Conservation (phyloP, 2,797 vertebrate species). For the Aratinga solstitialis region DNA sequence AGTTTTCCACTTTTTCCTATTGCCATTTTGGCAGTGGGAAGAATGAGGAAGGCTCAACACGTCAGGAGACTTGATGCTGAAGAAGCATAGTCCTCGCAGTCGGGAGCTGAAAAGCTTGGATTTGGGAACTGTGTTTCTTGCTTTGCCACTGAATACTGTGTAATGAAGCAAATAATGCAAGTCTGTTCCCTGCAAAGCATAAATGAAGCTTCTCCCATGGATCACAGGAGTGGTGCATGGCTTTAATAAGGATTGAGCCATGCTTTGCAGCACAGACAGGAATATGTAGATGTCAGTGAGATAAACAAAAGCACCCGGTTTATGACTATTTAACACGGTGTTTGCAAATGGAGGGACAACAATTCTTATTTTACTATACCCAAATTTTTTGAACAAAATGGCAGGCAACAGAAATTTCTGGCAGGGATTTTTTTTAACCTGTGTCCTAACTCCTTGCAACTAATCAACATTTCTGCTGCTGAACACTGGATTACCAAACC, state of each 20-base stretch:
- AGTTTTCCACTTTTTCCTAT: not conserved
- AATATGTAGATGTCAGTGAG: not conserved
- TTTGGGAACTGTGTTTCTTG: not conserved
- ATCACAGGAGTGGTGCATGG: not conserved
- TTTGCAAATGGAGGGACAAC: slow-evolving; percentile 1
- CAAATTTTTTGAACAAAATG: not conserved
- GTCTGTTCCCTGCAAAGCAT: not conserved
- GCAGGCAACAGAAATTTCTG: not conserved
- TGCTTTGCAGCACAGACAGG: not conserved
- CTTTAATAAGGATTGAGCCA: not conserved
- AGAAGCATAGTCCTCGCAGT: not conserved
- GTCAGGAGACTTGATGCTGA: not conserved
- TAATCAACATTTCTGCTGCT: not conserved
- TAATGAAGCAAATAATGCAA: not conserved
- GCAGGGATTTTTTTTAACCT: not conserved
- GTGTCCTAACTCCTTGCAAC: not conserved
- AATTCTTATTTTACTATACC: not conserved
- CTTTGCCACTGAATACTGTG: not conserved
- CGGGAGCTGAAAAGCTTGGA: not conserved
- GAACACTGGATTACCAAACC: not conserved
- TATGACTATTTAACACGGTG: not conserved
- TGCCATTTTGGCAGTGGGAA: not conserved
- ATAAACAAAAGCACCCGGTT: not conserved
- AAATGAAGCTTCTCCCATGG: not conserved
- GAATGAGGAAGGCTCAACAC: not conserved